These are phyloP conservation scores for Smithornis capensis DNA, from an alignment of 2,113 vertebrate species.

Conservation along the genomic window DNA sequence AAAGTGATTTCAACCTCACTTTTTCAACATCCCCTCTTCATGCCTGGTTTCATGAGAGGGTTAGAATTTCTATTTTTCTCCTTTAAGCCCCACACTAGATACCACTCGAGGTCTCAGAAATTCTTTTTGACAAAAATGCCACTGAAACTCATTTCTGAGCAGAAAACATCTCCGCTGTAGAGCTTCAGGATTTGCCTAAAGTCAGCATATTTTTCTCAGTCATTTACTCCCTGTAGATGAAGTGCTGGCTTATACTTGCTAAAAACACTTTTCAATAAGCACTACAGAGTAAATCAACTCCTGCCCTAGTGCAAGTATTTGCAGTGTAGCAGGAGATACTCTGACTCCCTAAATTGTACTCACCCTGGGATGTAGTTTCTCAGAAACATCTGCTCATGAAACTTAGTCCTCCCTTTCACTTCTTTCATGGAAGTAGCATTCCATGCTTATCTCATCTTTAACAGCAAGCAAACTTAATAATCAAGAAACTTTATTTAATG, in stretches of 20 bases:
- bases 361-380: neutral
- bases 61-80: neutral
- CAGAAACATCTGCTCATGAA: neutral
- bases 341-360: neutral
- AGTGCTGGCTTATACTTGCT: neutral
- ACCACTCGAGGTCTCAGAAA: neutral
- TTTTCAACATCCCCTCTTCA: neutral
- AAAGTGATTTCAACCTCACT: neutral
- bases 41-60: neutral
- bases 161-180: neutral
- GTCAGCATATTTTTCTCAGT: neutral
- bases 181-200: neutral
- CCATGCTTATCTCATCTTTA: neutral
- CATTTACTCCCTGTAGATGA: neutral
- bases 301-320: neutral
- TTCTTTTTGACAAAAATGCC: neutral
- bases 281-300: neutral
- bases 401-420: neutral
- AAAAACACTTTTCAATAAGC: neutral
- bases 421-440: neutral
- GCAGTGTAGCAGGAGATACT: neutral
- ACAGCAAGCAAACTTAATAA: neutral
- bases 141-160: neutral
- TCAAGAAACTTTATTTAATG: neutral
- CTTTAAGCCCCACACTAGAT: neutral